A percentile compares a stretch with the other conserved stretches of the same genome.
phyloP scores from a whole-genome alignment of 2,113 vertebrate species.

The Aptenodytes patagonicus region DNA sequence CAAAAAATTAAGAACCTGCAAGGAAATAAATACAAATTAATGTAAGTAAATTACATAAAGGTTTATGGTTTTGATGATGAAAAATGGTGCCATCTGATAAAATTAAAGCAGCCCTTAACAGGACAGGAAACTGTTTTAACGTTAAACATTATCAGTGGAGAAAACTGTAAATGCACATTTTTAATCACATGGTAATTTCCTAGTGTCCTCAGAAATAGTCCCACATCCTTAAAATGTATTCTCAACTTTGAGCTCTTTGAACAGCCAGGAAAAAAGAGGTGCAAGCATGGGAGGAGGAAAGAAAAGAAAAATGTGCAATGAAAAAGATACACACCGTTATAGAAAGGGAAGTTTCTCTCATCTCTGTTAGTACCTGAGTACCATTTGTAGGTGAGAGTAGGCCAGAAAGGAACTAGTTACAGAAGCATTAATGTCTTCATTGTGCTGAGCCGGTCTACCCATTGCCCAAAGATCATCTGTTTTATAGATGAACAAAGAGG shows the following conservation, averaged over 20 bases:
- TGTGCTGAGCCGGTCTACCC: background rate
- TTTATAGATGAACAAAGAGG: background rate
- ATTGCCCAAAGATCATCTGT: background rate
- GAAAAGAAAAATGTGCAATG: background rate
- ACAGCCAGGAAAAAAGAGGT: background rate
- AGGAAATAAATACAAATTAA: slow-evolving; percentile 55
- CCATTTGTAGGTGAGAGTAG: background rate
- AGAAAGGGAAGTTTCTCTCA: background rate
- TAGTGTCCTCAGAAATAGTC: background rate
- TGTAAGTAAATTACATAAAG: slow-evolving; percentile 32
- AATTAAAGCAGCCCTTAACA: slow-evolving; percentile 19
- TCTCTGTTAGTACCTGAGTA: background rate
- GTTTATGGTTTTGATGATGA: slow-evolving; percentile 21
- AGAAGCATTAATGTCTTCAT: background rate
- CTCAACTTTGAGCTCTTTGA: background rate
- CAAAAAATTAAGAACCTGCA: slow-evolving; percentile 28
- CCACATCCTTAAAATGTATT: background rate
- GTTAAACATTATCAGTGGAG: background rate
- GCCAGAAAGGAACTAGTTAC: background rate
- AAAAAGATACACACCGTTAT: background rate
- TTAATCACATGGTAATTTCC: background rate
- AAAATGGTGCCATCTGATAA: slow-evolving; percentile 40
- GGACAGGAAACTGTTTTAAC: slow-evolving; percentile 37
- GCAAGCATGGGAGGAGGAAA: background rate
- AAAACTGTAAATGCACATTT: slow-evolving; percentile 11